Base-by-base conservation (phyloP, 1,140 invertebrate species). In the Cherax quadricarinatus region DNA sequence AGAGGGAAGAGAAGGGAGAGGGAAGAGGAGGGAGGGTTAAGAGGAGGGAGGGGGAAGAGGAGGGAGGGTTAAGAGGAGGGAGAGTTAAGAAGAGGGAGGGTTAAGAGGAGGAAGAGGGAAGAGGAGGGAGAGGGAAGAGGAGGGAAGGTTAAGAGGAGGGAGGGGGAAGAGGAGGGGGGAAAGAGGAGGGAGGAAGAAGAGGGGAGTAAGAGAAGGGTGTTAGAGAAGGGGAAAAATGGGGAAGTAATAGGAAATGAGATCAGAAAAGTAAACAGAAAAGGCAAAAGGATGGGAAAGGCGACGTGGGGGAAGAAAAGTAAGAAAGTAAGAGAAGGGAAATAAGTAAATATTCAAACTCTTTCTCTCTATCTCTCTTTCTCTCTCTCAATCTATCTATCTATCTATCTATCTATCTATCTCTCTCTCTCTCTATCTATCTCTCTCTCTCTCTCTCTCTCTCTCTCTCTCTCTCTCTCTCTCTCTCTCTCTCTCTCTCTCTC, bases 311-410 rank as follows among this genome's bases (percentile, higher is more conserved):
- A 82, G 81, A 82, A 16, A 82, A 49, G 53, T 49, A 49, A 82
- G 81, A 82, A 49, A 82, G 81, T 24, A 49, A 57, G 21, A 57
- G 81, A 82, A 48, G 53, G 80, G 53, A 48, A 82, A 48, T 51
- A 49, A 82, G 80, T 48, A 41, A 82, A 41, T 41, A 14, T 16
- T 12, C 9, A 60, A 60, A 16, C 3, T 1, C 2, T 41, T 2
- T 41, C 30, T 41, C 30, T 41, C 30, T 41, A 0, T 41, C 30
- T 41, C 30, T 41, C 30, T 41, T 2, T 41, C 30, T 41, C 30
- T 41, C 30, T 41, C 30, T 41, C 30, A n/a, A n/a, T n/a, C n/a
- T n/a, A n/a, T n/a, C n/a, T n/a, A n/a, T n/a, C n/a, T n/a, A n/a
- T n/a, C n/a, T n/a, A n/a, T n/a, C n/a, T n/a, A n/a, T n/a, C n/a